phyloP scores from a whole-genome alignment of 2,888 invertebrate genomes.

The Therioaphis trifolii region DNA sequence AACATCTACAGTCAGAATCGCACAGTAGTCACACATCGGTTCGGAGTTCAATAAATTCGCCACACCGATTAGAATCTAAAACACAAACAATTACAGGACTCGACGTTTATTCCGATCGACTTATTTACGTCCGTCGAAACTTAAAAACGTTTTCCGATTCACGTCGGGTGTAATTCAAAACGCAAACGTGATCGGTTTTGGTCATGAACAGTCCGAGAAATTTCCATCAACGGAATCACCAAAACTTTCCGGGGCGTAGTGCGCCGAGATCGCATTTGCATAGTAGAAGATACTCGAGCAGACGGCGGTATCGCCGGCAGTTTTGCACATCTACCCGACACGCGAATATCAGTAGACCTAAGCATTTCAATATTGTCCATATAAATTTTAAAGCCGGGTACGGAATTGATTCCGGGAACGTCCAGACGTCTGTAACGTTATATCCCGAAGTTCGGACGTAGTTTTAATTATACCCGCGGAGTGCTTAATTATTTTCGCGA shows the following conservation, averaged over 20 bases:
- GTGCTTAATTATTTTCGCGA: not conserved
- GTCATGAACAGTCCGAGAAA: not conserved
- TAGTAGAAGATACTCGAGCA: not conserved
- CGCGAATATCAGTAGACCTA: not conserved
- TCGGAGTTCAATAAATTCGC: too few species aligned
- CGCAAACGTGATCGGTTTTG: not conserved
- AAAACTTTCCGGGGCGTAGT: not conserved
- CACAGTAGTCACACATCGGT: too few species aligned
- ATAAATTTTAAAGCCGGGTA: not conserved
- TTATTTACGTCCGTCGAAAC: not conserved
- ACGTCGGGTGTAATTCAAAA: not conserved
- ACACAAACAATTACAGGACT: too few species aligned
- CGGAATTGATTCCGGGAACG: not conserved
- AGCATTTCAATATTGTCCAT: not conserved
- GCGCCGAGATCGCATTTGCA: not conserved
- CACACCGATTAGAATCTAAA: too few species aligned
- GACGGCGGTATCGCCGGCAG: not conserved
- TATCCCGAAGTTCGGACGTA: not conserved
- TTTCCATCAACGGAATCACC: not conserved
- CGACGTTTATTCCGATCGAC: not conserved
- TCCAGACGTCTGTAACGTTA: not conserved
- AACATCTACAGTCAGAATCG: too few species aligned
- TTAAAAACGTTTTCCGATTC: not conserved
- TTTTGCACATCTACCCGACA: not conserved
- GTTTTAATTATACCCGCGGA: slow-evolving; percentile 3